Base-by-base conservation (phyloP, 2,888 invertebrate species). In the Bombylius discolor region DNA sequence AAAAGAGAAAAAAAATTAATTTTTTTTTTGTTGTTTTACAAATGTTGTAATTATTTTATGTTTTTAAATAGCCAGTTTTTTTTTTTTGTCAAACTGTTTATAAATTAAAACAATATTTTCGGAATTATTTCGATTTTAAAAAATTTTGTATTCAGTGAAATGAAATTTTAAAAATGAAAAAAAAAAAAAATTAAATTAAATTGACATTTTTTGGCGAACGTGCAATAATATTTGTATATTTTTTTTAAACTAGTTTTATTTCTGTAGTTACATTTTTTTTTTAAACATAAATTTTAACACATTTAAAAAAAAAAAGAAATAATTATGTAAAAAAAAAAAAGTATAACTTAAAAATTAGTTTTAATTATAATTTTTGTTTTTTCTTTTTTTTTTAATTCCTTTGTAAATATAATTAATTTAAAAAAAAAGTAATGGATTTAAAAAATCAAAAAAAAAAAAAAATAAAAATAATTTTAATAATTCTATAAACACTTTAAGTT, bases 151-250 rank as follows among this genome's bases (percentile, higher is more conserved):
- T 23, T 23, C 23, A 23, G 39, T 11, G 39, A 47, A 45, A 45
- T 45, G 45, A 45, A 42, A 14, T 14, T 45, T 45, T 14, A 45
- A 1, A 4, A 45, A 7, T 14, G 4, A 45, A 45, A 45, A 45
- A 14, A 14, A 13, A 45, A 14, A 7, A 14, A 45, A 6, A 45
- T 6, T 14, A 23, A 23, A 23, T 23, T 23, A 2, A 23, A 23
- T 23, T 23, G 23, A 23, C 23, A 23, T 23, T 23, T 59, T 58
- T 62, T 64, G 66, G 66, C 65, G 64, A 64, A 64, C 63, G 66
- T 66, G 66, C 66, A 66, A 66, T 23, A 23, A 23, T 66, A 65
- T 64, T 62, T 64, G 39, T 55, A 42, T 55, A 47, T 51, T 51
- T 34, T 55, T 50, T 52, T 32, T 45, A 51, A 51, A 8, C 4